Evolutionary conservation across 2,113 vertebrate species (phyloP).

Genomic region (Actenoides hombroni): DNA sequence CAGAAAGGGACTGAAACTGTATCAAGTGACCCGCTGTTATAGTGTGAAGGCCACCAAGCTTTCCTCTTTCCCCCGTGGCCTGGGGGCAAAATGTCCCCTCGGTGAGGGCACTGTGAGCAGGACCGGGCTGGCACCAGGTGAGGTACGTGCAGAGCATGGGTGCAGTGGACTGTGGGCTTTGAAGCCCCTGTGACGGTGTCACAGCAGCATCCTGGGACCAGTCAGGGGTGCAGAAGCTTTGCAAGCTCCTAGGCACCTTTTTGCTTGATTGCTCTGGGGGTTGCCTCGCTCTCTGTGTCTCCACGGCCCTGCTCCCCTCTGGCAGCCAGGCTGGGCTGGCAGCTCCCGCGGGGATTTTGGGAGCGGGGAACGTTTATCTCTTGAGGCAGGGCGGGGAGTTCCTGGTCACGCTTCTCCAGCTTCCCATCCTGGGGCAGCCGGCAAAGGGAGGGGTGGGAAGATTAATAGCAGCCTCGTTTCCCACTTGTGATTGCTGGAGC

Average conservation of each 20-base stretch:
- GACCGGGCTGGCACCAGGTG: fast-evolving
- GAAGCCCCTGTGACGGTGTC: not conserved
- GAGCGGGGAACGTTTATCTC: not conserved
- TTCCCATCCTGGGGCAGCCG: not conserved
- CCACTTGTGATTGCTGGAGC: not conserved
- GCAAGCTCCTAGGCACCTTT: not conserved
- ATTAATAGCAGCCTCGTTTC: not conserved
- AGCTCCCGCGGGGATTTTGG: not conserved
- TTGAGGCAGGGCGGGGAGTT: not conserved
- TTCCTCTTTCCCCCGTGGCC: not conserved
- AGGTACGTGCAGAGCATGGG: not conserved
- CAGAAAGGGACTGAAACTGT: not conserved
- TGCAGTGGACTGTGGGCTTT: not conserved
- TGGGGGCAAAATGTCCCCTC: fast-evolving
- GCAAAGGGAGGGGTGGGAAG: not conserved
- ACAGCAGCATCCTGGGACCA: fast-evolving
- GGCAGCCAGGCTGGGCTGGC: not conserved
- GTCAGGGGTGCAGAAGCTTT: not conserved
- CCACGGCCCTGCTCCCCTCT: fast-evolving
- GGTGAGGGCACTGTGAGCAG: not conserved
- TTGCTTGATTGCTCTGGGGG: fast-evolving
- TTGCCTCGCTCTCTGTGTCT: not conserved
- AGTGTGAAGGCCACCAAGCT: fast-evolving
- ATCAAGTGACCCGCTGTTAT: not conserved
- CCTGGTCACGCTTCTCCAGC: not conserved